Conservation (phyloP, 2,888 invertebrate species). For the Hedya salicella region DNA sequence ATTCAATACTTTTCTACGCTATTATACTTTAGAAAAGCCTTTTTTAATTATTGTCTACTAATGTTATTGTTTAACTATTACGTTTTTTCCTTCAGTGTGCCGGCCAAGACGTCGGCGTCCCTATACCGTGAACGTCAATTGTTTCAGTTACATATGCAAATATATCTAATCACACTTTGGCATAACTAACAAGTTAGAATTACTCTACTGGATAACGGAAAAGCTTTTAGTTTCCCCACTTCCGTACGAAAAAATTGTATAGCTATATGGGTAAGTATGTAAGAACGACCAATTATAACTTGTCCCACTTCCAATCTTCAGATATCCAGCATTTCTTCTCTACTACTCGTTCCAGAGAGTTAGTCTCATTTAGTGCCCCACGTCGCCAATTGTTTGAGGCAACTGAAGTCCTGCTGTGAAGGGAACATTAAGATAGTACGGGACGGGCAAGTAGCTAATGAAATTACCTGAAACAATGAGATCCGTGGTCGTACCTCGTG, state of each 20-base stretch:
- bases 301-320: not conserved
- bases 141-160: not conserved
- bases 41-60: not conserved
- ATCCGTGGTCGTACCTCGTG: conserved; percentile 62
- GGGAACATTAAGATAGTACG: conserved; percentile 38
- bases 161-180: too few species aligned
- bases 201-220: too few species aligned
- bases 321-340: conserved; percentile 8
- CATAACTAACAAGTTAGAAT: too few species aligned
- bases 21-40: not conserved
- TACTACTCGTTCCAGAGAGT: conserved; percentile 8
- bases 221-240: too few species aligned
- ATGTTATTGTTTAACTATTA: not conserved
- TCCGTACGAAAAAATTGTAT: too few species aligned
- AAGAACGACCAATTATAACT: too few species aligned
- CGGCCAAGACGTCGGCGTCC: too few species aligned
- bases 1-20: conserved; percentile 6
- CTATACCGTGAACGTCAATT: not conserved
- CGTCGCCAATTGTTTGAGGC: conserved; percentile 38
- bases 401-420: conserved; percentile 32
- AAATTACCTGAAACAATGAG: conserved; percentile 72
- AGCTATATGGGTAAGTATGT: too few species aligned
- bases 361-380: conserved; percentile 20
- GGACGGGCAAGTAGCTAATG: conserved; percentile 59
- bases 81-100: not conserved